Evolutionary conservation across 2,797 vertebrate species (phyloP).

Genomic region (Pristis pectinata): DNA sequence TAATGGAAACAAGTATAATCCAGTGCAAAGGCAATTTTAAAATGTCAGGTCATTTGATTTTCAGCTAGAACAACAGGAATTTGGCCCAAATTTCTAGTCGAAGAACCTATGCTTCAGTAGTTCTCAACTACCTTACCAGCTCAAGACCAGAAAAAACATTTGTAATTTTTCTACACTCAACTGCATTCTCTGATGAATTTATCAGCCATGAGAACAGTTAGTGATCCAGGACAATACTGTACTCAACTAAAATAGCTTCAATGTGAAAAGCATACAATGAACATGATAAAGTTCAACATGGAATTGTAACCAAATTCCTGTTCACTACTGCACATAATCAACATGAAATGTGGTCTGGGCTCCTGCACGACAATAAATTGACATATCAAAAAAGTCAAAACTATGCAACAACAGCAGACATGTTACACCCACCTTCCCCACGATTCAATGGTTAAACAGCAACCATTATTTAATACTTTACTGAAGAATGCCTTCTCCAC

Average conservation of each 20-base stretch:
- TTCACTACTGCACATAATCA: neutral
- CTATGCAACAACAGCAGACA: too few relatives aligned
- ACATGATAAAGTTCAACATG: neutral
- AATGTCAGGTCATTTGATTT: neutral
- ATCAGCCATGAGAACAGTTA: neutral
- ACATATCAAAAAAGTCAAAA: too few relatives aligned
- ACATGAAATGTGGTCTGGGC: neutral
- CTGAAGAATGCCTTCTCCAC: too few relatives aligned
- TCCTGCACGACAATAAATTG: too few relatives aligned
- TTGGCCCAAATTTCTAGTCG: too few relatives aligned
- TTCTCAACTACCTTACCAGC: neutral
- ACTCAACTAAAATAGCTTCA: neutral
- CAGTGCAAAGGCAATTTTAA: neutral
- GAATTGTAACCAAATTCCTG: slow-evolving; percentile 9
- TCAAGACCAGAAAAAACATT: neutral
- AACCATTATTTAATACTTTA: too few relatives aligned
- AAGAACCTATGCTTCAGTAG: neutral
- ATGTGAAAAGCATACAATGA: neutral
- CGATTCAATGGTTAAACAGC: too few relatives aligned
- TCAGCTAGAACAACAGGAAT: neutral
- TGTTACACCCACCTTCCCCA: too few relatives aligned
- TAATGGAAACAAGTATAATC: neutral
- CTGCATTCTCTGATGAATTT: neutral
- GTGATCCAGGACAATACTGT: neutral
- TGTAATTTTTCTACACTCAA: neutral